Base-by-base conservation (phyloP, 2,797 vertebrate genomes). In the Myotis planiceps region DNA sequence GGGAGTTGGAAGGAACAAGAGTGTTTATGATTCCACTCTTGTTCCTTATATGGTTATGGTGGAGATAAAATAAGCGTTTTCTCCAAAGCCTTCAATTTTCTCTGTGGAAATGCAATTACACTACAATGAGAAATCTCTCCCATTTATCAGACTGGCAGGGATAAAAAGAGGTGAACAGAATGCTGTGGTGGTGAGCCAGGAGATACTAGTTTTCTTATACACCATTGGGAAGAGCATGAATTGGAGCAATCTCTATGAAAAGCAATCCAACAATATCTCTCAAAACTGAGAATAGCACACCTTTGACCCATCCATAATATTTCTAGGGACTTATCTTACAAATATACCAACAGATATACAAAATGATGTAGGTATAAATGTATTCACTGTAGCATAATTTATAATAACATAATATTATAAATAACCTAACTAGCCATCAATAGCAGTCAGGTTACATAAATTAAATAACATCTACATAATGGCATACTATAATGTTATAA, bases 91-190 rank as follows among this genome's bases (percentile, higher is more conserved):
- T 95, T 95, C 49, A 65, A 0, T 91, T 88, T 49, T 90, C 66
- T 87, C 88, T 90, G 3, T 75, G 51, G 72, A 95, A 92, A 82
- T 49, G 55, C 55, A 96, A 90, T 92, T 75, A 69, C 12, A 72
- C 19, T 60, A 72, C 60, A 92, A 74, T 60, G 63, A 95, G 76
- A 82, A 92, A 65, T 10, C 4, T 58, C 45, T 51, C 63, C 47
- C 63, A 85, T 72, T 68, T 84, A 34, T 81, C 47, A 82, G 27
- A 81, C 12, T 23, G 34, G 27, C 71, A 76, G 81, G 83, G 34
- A 93, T n/a, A 63, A 80, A 27, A 88, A 92, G 29, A 91, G 53
- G 65, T 25, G n/a, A 90, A 32, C n/a, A 32, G 5, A 39, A 80
- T 5, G 39, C 19, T 81, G 3, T 39, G 60, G 27, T 42, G n/a